Evolutionary conservation across 2,797 vertebrate genomes (phyloP), one percentile per base, ranked within the genome.

Genomic region (Xiphorhynchus erythropygius): DNA sequence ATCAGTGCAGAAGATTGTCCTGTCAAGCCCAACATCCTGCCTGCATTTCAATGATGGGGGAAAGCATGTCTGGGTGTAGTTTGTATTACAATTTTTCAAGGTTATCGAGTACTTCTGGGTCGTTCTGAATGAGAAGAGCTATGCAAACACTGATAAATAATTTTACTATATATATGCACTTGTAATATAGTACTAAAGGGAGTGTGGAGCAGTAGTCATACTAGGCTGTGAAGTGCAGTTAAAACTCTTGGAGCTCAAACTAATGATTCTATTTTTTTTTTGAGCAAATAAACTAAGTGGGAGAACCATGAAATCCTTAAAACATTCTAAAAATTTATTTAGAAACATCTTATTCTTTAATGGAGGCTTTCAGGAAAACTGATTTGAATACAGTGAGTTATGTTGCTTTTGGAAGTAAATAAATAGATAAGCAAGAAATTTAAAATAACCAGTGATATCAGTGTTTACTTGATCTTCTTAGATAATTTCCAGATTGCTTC

Each of bases 41-140:
- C 68, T 87, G 93, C 81, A 95, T 95, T 78, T 91, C 76, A 93
- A 87, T 94, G 65, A 93, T 53, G 71, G 81, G 78, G 25, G 16
- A 69, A 85, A 92, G 8, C 14, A 81, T 52, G 53, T 73, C 57
- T 84, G 75, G 50, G 37, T 63, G 39, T 22, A 37, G 46, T 41
- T 44, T 75, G 42, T 33, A 75, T 80, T 78, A 30, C 9, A 60
- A 46, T 87, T 89, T 89, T 70, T 93, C 95, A 96, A 97, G 90
- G 87, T 95, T 96, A 71, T 59, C 67, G 59, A 68, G 32, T 71
- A 46, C 42, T 96, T 93, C 39, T 80, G 60, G 14, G 68, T 80
- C 37, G n/a, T 83, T 93, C 81, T 92, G 78, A 84, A 90, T 47
- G 23, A 81, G 42, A 85, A 89, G 13, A 55, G 49, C 23, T 81